These are phyloP conservation scores for Pimpla rufipes DNA, from an alignment of 2,888 invertebrate species.

Conservation along the genomic window DNA sequence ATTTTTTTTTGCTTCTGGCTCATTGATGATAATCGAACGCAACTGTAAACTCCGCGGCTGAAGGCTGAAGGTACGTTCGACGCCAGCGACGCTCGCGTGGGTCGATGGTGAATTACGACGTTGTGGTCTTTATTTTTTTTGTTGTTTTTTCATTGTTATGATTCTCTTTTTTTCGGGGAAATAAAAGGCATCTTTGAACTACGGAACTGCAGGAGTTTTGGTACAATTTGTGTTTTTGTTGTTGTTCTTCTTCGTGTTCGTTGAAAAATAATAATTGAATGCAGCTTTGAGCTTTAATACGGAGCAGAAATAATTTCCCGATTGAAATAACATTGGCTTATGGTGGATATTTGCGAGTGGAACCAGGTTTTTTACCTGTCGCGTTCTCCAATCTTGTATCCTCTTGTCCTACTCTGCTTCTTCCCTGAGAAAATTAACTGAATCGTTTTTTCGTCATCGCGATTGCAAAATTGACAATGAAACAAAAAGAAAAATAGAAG, in stretches of 20 bases:
- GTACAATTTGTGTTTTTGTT: too few species aligned
- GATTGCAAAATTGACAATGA: background rate
- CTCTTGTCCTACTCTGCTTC: background rate
- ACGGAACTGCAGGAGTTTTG: too few species aligned
- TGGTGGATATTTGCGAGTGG: background rate
- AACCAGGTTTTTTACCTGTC: background rate
- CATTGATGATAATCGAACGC: background rate
- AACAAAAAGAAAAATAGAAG: background rate
- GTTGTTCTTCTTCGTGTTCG: too few species aligned
- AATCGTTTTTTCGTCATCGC: background rate
- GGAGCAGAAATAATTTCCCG: background rate
- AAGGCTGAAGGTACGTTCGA: too few species aligned
- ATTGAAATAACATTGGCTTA: background rate
- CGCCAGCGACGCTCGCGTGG: too few species aligned
- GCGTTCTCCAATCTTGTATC: conserved; percentile 10
- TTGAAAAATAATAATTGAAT: background rate
- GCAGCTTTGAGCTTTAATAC: background rate
- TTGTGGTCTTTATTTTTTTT: too few species aligned
- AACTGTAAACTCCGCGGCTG: background rate
- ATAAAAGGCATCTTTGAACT: too few species aligned
- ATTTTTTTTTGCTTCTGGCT: background rate
- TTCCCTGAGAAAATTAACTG: conserved; percentile 1
- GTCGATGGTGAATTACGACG: background rate
- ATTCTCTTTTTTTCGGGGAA: background rate
- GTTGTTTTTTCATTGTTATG: background rate